A percentile compares a stretch with the other conserved stretches of the same genome.
Conservation (phyloP, 2,888 invertebrate species). For the Drosophila testacea region DNA sequence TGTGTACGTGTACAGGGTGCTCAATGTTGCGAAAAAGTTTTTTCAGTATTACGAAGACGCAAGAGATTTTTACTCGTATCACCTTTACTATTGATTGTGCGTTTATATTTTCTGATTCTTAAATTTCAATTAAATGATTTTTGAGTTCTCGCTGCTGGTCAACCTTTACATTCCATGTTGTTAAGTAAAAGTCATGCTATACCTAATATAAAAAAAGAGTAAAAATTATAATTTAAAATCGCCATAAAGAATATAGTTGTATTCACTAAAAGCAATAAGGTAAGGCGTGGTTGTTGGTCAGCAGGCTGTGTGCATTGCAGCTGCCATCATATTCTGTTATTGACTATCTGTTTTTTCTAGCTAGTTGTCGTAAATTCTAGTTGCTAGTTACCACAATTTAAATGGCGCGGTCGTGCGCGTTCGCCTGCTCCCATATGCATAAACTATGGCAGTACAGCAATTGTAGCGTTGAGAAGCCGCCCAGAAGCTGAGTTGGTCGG, state of each 20-base stretch:
- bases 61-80: background rate
- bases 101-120: background rate
- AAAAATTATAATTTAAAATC: background rate
- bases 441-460: slow-evolving; percentile 37
- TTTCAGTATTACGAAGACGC: background rate
- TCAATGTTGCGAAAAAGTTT: background rate
- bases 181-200: no score
- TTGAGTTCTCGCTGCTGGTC: background rate
- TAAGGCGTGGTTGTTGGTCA: slow-evolving; percentile 37
- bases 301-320: slow-evolving; percentile 31
- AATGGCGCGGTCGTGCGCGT: slow-evolving; percentile 50
- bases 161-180: background rate
- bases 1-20: slow-evolving; percentile 15
- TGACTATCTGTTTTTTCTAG: slow-evolving; percentile 39
- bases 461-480: slow-evolving; percentile 57
- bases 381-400: slow-evolving; percentile 63
- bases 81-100: background rate
- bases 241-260: background rate
- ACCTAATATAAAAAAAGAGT: no score
- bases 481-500: slow-evolving; percentile 47
- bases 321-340: slow-evolving; percentile 23
- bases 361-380: slow-evolving; percentile 60
- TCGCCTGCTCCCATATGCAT: slow-evolving; percentile 50
- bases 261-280: slow-evolving; percentile 1
- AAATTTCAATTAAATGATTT: background rate